phyloP scores from a whole-genome alignment of 1,140 invertebrate genomes.

The Bactericera cockerelli region DNA sequence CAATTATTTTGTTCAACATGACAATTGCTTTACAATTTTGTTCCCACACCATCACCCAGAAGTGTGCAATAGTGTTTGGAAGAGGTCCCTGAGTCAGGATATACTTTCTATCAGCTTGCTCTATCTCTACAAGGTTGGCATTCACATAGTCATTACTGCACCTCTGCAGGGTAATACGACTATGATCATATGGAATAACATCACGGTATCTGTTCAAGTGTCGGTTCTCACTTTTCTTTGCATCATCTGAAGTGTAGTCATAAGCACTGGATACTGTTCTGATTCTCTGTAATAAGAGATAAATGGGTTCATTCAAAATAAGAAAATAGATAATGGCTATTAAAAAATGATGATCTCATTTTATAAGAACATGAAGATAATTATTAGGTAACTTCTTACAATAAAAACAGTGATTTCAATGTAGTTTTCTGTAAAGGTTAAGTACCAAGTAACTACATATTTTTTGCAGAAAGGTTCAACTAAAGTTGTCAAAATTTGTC shows the following conservation, averaged over 20 bases:
- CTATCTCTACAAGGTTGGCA: constrained; percentile 72
- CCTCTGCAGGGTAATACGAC: constrained; percentile 59
- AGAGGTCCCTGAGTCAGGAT: constrained; percentile 89
- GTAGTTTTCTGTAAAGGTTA: too few relatives aligned
- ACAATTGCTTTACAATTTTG: constrained; percentile 76
- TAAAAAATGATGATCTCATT: too few relatives aligned
- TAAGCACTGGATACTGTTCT: constrained; percentile 40
- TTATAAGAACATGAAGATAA: too few relatives aligned
- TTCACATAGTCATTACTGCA: constrained; percentile 78
- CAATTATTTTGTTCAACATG: constrained; percentile 90
- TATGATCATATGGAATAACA: constrained; percentile 90
- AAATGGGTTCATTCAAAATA: background rate
- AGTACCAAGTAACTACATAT: too few relatives aligned
- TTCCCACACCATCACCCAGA: constrained; percentile 98
- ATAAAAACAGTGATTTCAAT: too few relatives aligned
- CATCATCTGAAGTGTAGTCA: constrained; percentile 53
- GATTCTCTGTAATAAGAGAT: constrained; percentile 39
- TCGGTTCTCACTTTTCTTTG: constrained; percentile 62
- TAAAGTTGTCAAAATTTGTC: too few relatives aligned
- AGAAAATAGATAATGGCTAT: background rate
- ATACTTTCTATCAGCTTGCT: constrained; percentile 68
- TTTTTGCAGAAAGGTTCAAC: too few relatives aligned
- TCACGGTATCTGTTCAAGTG: constrained; percentile 81
- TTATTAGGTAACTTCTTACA: too few relatives aligned
- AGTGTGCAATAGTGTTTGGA: constrained; percentile 69